Evolutionary conservation across 2,797 vertebrate species (phyloP), one percentile per base, ranked within the genome.

Genomic region (Pseudochromis fuscus): DNA sequence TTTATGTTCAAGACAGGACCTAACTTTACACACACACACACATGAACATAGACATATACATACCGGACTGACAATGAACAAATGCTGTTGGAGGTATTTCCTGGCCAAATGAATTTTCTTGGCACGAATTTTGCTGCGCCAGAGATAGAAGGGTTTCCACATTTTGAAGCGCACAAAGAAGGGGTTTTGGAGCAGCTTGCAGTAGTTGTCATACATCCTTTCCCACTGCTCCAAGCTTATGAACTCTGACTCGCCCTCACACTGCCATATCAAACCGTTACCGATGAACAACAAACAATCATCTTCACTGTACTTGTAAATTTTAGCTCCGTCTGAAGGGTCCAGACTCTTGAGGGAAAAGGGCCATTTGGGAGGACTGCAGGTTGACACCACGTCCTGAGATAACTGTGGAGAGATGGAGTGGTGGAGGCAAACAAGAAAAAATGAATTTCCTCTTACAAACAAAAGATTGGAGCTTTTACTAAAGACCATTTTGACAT

Each of bases 21-120:
- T 63, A 0, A 40, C 1, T 4, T 25, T n/a, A 56, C 11, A 35
- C 13, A 16, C 2, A 45, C 15, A 92, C 94, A n/a, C n/a, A n/a
- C n/a, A n/a, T n/a, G n/a, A n/a, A n/a, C n/a, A n/a, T n/a, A n/a
- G n/a, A n/a, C n/a, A n/a, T n/a, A n/a, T n/a, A n/a, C n/a, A 21
- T 88, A 97, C 96, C 90, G 87, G 66, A 72, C 90, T 94, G 75
- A 94, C 76, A 67, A 95, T 83, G 82, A 96, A 96, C 70, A 96
- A 81, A 61, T 65, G 58, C 4, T 92, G 81, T 73, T 82, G 87
- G 27, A 97, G 88, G 27, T 72, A 75, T 23, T 72, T 50, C 60
- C 72, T 93, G 72, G 92, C 94, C 50, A 37, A 48, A 12, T 40
- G 77, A 67, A 95, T 88, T 77, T 90, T 96, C 79, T 91, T 95